These are phyloP conservation scores for Tortrix viridana DNA, from an alignment of 2,888 invertebrate genomes.

Conservation along the genomic window DNA sequence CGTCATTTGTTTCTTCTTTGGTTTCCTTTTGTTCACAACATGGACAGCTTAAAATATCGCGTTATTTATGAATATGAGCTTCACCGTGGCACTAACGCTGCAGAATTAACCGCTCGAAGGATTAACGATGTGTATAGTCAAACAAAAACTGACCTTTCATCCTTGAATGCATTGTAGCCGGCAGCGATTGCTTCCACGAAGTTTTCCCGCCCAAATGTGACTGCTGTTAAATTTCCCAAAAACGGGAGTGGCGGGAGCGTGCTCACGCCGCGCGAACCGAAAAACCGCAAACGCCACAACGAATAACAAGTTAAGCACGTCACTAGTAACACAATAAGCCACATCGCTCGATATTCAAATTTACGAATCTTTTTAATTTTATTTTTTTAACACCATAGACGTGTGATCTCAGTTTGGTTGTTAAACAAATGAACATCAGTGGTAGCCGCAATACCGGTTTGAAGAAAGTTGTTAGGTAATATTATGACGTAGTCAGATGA, in stretches of 20 bases:
- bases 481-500: slow-evolving; percentile 18
- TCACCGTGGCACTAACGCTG: no score
- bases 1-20: no score
- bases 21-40: no score
- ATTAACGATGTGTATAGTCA: no score
- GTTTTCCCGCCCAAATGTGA: slow-evolving; percentile 62
- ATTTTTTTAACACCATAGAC: slow-evolving; percentile 5
- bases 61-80: no score
- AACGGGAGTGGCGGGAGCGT: slow-evolving; percentile 61
- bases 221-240: slow-evolving; percentile 65
- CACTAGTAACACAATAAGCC: slow-evolving; percentile 53
- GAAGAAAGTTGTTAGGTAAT: slow-evolving; percentile 49
- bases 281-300: slow-evolving; percentile 55
- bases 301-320: slow-evolving; percentile 57
- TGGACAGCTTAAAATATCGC: no score
- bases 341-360: slow-evolving; percentile 40
- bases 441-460: slow-evolving; percentile 41
- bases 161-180: slow-evolving; percentile 61
- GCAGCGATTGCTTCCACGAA: slow-evolving; percentile 63
- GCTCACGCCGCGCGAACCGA: slow-evolving; percentile 58
- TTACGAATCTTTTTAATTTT: background rate
- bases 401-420: slow-evolving; percentile 38
- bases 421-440: slow-evolving; percentile 39
- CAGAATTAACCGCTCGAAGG: no score
- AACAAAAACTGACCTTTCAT: slow-evolving; percentile 55